A percentile compares a stretch with the other conserved stretches of the same genome.
Conservation (phyloP, 2,113 vertebrate species). For the Cavia porcellus region DNA sequence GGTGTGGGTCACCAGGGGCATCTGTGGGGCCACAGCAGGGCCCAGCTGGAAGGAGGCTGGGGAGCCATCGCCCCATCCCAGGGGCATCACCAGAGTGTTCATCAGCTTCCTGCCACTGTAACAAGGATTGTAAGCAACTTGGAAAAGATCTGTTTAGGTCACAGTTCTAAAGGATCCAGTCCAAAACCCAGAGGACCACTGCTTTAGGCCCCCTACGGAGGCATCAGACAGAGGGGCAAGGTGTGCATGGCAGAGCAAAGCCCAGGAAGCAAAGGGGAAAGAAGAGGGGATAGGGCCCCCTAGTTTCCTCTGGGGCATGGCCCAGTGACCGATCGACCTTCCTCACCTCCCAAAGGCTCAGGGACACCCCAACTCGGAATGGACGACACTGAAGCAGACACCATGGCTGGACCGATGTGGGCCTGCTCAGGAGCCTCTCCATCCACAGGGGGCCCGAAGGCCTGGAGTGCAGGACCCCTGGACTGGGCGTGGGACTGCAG, state of each 20-base stretch:
- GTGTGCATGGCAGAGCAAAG: background rate
- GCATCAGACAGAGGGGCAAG: background rate
- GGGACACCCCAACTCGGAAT: background rate
- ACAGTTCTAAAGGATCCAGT: background rate
- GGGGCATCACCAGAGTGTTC: background rate
- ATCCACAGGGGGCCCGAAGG: background rate
- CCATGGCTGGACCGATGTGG: fast-evolving
- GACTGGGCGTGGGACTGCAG: background rate
- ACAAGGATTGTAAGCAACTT: background rate
- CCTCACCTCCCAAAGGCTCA: background rate
- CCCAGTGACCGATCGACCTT: too few relatives aligned
- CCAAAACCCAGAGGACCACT: too few relatives aligned
- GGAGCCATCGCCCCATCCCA: background rate
- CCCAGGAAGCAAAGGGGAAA: background rate
- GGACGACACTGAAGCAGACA: background rate
- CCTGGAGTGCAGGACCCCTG: background rate
- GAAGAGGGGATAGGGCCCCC: background rate
- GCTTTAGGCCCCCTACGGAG: background rate
- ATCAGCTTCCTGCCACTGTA: background rate
- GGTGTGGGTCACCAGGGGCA: too few relatives aligned
- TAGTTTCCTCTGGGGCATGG: background rate
- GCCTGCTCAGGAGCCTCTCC: background rate
- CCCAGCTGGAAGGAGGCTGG: background rate
- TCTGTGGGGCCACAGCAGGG: background rate
- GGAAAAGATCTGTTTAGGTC: background rate